These are phyloP conservation scores for Lytechinus pictus DNA, from an alignment of 35 echinoderm and acorn worm genomes.

Conservation along the genomic window DNA sequence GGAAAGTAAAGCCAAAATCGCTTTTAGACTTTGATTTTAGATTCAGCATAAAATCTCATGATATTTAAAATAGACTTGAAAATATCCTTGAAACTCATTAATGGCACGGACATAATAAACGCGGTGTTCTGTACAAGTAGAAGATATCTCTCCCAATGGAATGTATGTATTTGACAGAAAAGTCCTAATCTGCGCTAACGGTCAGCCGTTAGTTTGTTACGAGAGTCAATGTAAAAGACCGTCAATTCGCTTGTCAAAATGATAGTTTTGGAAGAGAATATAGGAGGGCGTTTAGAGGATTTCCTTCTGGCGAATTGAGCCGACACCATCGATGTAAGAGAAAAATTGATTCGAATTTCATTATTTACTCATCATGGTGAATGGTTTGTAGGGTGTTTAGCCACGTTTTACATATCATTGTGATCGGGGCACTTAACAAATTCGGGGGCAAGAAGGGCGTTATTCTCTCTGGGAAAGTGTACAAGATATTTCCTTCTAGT, in stretches of 20 bases:
- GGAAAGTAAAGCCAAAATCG: too few species aligned
- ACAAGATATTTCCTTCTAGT: too few species aligned
- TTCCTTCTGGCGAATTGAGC: neutral
- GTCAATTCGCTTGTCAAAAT: neutral
- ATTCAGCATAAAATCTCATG: too few species aligned
- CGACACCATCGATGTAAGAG: neutral
- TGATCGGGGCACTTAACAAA: too few species aligned
- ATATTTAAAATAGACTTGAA: too few species aligned
- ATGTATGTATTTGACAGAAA: too few species aligned
- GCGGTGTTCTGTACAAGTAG: too few species aligned
- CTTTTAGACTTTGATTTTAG: too few species aligned
- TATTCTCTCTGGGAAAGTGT: neutral
- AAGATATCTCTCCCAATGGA: too few species aligned
- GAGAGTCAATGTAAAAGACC: neutral
- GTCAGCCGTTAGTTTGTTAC: neutral
- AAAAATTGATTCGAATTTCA: neutral
- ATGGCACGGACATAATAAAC: too few species aligned
- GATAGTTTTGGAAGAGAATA: neutral
- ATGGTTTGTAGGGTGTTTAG: neutral
- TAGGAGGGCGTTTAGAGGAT: neutral
- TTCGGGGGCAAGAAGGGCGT: neutral
- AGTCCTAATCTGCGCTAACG: neutral
- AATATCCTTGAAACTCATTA: too few species aligned
- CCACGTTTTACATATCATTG: neutral
- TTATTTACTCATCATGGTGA: constrained; percentile 3